Percentiles rank a stretch among this genome's conserved stretches.
Evolutionary conservation across 2,113 vertebrate species (phyloP).

Genomic region (Podocnemis expansa): DNA sequence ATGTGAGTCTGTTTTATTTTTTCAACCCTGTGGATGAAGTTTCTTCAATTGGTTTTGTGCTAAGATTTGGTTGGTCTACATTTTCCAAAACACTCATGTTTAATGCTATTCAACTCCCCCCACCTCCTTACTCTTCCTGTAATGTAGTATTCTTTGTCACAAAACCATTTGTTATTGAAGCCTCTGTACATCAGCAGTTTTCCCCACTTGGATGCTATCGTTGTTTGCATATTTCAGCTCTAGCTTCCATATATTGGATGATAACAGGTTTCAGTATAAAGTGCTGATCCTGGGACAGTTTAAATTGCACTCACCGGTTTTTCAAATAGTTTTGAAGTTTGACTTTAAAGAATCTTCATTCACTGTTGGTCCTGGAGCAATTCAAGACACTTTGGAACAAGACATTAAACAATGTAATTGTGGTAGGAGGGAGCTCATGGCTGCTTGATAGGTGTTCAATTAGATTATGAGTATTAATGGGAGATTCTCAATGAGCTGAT

Average conservation of each 20-base stretch:
- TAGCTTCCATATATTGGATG: rapidly evolving
- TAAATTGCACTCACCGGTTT: background rate
- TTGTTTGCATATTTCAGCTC: background rate
- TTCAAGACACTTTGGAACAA: background rate
- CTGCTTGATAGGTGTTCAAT: background rate
- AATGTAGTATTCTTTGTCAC: background rate
- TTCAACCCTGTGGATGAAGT: constrained; percentile 51
- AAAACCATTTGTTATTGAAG: background rate
- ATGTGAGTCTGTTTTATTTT: constrained; percentile 31
- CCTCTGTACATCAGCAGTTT: background rate
- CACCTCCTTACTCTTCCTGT: background rate
- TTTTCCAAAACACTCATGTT: constrained; percentile 29
- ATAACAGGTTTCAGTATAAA: background rate
- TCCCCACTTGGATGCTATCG: background rate
- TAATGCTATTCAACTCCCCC: background rate
- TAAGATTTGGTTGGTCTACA: constrained; percentile 1
- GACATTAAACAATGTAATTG: background rate
- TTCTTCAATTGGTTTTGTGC: constrained; percentile 52
- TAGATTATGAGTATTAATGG: background rate
- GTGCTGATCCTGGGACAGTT: rapidly evolving
- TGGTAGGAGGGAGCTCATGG: background rate
- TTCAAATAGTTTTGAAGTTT: background rate
- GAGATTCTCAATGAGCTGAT: background rate
- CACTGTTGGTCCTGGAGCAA: background rate
- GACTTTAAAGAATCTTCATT: background rate